Conservation (phyloP, 1,140 invertebrate genomes). For the Gerris buenoi region DNA sequence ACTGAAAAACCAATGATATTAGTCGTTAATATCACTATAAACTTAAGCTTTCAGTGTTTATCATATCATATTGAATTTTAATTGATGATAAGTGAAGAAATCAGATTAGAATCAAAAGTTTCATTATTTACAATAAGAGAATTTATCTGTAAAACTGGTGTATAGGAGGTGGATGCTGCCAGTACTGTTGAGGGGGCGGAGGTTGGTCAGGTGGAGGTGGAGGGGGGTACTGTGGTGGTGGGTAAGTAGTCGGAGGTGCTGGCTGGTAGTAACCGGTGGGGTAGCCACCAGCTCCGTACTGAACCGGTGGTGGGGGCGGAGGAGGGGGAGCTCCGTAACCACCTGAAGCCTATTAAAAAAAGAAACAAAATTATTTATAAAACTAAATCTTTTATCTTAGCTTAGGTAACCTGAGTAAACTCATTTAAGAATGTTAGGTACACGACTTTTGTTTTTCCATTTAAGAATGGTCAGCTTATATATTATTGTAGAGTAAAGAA, state of each 20-base stretch:
- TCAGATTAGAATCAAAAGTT: too few relatives aligned
- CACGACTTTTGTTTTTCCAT: not conserved
- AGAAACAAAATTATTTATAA: not conserved
- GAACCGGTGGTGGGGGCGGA: not conserved
- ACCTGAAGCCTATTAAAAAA: not conserved
- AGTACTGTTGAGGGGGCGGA: conserved; percentile 4
- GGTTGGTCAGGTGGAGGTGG: not conserved
- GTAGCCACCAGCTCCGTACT: not conserved
- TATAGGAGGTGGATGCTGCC: not conserved
- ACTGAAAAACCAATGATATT: too few relatives aligned
- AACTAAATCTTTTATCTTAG: not conserved
- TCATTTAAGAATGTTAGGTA: not conserved
- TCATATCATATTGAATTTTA: too few relatives aligned
- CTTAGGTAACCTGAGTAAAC: not conserved
- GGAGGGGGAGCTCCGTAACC: not conserved
- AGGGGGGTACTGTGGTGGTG: not conserved
- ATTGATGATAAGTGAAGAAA: too few relatives aligned
- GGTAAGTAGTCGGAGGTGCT: not conserved
- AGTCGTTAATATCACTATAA: too few relatives aligned
- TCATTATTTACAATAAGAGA: not conserved
- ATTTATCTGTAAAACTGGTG: conserved; percentile 1
- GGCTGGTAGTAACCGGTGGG: not conserved
- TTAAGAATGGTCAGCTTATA: not conserved
- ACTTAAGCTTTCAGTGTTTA: too few relatives aligned
- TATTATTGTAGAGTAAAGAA: not conserved